Conservation (phyloP, 2,888 invertebrate species). For the Scaptomyza parva region DNA sequence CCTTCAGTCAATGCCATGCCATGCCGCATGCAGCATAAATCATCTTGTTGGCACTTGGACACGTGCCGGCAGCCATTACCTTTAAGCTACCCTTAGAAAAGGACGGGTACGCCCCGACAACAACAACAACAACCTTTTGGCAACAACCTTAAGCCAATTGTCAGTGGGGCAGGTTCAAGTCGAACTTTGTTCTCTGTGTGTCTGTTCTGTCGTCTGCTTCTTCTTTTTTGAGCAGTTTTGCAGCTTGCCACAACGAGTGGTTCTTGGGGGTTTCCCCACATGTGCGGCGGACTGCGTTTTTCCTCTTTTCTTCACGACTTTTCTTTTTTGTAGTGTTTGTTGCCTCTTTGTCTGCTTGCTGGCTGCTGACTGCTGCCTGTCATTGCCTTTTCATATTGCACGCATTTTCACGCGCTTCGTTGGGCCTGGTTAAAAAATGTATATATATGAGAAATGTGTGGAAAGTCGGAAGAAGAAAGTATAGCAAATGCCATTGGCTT, state of each 20-base stretch:
- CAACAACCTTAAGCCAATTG: slow-evolving; percentile 72
- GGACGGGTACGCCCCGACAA: no score
- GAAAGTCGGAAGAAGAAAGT: slow-evolving; percentile 13
- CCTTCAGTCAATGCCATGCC: slow-evolving; percentile 71
- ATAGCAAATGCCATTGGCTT: slow-evolving; percentile 50
- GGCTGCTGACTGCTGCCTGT: no score
- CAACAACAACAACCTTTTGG: slow-evolving; percentile 16
- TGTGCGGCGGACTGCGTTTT: slow-evolving; percentile 26
- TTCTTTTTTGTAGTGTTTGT: slow-evolving; percentile 3
- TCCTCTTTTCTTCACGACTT: not conserved
- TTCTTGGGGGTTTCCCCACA: not conserved
- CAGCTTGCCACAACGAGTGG: no score
- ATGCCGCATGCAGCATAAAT: slow-evolving; percentile 73
- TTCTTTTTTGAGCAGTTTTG: no score
- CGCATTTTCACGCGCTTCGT: slow-evolving; percentile 76
- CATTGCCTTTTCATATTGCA: slow-evolving; percentile 60
- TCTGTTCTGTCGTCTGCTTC: no score
- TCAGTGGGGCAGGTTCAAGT: slow-evolving; percentile 78
- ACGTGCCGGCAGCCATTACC: slow-evolving; percentile 70
- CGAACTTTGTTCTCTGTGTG: not conserved
- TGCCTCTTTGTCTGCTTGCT: slow-evolving; percentile 19
- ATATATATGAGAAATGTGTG: not conserved
- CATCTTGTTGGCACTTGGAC: slow-evolving; percentile 73
- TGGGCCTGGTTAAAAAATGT: slow-evolving; percentile 29
- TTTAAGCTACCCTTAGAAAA: slow-evolving; percentile 34